Evolutionary conservation across 2,888 invertebrate genomes (phyloP).

Genomic region (Leptinotarsa rubiginosa): DNA sequence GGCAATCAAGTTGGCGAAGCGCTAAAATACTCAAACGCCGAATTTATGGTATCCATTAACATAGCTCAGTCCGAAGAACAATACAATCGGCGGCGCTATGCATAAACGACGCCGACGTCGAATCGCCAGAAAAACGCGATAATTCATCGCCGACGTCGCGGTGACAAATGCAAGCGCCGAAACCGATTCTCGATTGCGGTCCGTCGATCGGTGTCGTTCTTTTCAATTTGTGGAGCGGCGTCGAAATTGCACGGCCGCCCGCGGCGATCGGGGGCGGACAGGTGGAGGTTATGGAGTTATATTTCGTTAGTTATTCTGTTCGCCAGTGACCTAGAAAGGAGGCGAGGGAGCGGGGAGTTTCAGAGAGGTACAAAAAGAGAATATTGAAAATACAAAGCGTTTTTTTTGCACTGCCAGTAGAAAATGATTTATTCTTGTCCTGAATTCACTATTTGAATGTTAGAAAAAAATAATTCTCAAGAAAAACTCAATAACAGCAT

Average conservation of each 20-base stretch:
- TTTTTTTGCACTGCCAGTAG: too few relatives aligned
- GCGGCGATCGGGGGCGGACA: constrained; percentile 2
- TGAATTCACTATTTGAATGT: too few relatives aligned
- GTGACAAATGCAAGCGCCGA: constrained; percentile 1
- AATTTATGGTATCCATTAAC: constrained; percentile 26
- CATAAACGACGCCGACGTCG: constrained; percentile 2
- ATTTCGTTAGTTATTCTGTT: constrained; percentile 5
- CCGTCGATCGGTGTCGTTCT: constrained; percentile 3
- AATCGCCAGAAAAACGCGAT: background rate
- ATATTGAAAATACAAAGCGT: too few relatives aligned
- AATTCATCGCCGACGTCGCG: constrained; percentile 4
- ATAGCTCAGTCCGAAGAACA: constrained; percentile 6
- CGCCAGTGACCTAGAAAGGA: background rate
- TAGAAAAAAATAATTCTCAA: too few relatives aligned
- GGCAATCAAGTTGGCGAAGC: constrained; percentile 1
- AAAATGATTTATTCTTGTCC: too few relatives aligned
- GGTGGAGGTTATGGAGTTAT: constrained; percentile 12
- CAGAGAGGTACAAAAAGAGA: background rate
- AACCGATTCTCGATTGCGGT: constrained; percentile 6
- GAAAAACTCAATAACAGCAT: too few relatives aligned
- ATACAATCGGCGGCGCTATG: constrained; percentile 13
- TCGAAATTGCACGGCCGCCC: constrained; percentile 5
- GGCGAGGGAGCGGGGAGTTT: background rate
- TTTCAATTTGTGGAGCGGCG: constrained; percentile 1
- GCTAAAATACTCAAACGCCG: constrained; percentile 3